Evolutionary conservation across 1,140 invertebrate genomes (phyloP).

Genomic region (Psix sp.): DNA sequence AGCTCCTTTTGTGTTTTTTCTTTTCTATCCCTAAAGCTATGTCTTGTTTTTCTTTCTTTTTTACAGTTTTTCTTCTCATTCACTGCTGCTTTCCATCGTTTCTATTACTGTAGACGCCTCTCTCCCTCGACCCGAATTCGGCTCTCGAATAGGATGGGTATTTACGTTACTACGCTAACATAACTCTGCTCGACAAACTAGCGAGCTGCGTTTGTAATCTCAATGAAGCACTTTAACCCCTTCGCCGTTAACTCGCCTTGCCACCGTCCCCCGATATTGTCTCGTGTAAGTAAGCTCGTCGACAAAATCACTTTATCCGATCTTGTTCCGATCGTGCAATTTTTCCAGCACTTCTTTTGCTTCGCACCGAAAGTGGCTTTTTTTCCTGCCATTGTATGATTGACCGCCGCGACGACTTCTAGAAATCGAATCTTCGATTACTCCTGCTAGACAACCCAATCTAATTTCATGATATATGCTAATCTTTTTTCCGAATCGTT

Average conservation of each 20-base stretch:
- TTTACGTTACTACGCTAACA: constrained; percentile 68
- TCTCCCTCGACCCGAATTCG: constrained; percentile 19
- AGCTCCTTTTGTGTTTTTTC: constrained; percentile 29
- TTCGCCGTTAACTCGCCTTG: constrained; percentile 21
- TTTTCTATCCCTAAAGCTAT: constrained; percentile 15
- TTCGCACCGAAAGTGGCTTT: constrained; percentile 36
- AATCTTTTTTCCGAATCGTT: too few species aligned
- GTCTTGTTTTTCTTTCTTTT: constrained; percentile 23
- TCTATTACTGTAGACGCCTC: constrained; percentile 48
- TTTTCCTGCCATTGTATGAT: constrained; percentile 48
- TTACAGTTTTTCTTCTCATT: constrained; percentile 2
- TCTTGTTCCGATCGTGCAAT: constrained; percentile 55
- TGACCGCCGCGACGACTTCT: constrained; percentile 17
- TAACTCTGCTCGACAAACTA: constrained; percentile 70
- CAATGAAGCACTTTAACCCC: constrained; percentile 63
- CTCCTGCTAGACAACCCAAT: too few species aligned
- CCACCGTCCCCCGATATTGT: constrained; percentile 26
- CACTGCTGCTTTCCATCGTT: constrained; percentile 33
- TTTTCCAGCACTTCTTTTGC: constrained; percentile 44
- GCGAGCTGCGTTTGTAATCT: constrained; percentile 61
- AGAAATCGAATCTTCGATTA: constrained; percentile 19
- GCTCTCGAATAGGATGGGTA: constrained; percentile 53
- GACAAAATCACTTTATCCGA: constrained; percentile 59
- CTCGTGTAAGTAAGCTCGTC: constrained; percentile 52
- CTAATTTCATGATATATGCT: too few species aligned